Conservation (phyloP, 2,797 vertebrate genomes). For the Echeneis naucrates region DNA sequence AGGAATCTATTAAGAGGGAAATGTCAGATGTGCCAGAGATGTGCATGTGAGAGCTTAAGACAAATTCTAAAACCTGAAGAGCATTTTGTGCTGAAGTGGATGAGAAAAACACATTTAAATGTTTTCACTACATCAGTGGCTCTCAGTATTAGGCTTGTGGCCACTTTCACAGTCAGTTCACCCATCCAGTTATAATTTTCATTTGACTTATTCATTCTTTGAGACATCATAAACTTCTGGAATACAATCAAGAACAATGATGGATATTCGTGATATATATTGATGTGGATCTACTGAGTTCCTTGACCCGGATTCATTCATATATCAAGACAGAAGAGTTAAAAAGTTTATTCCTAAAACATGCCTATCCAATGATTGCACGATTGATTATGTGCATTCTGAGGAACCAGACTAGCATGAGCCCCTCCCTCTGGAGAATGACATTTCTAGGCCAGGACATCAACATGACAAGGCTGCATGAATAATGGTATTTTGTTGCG, state of each 20-base stretch:
- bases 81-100: conserved; percentile 17
- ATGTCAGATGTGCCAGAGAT: conserved; percentile 48
- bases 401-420: background rate
- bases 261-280: too few species aligned
- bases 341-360: background rate
- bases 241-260: background rate
- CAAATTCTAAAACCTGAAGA: conserved; percentile 38
- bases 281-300: too few species aligned
- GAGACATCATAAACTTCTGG: background rate
- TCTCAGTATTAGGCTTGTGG: background rate
- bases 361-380: background rate
- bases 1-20: conserved; percentile 59
- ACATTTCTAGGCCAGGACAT: too few species aligned
- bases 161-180: background rate
- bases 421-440: too few species aligned
- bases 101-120: background rate
- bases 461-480: too few species aligned
- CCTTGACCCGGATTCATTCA: background rate
- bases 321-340: background rate
- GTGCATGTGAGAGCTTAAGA: conserved; percentile 43
- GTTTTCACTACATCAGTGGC: background rate
- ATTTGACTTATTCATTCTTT: background rate
- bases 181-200: background rate
- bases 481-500: too few species aligned
- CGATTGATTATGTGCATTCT: background rate